Evolutionary conservation across 2,113 vertebrate species (phyloP).

Genomic region (Psilopsiagon aymara): DNA sequence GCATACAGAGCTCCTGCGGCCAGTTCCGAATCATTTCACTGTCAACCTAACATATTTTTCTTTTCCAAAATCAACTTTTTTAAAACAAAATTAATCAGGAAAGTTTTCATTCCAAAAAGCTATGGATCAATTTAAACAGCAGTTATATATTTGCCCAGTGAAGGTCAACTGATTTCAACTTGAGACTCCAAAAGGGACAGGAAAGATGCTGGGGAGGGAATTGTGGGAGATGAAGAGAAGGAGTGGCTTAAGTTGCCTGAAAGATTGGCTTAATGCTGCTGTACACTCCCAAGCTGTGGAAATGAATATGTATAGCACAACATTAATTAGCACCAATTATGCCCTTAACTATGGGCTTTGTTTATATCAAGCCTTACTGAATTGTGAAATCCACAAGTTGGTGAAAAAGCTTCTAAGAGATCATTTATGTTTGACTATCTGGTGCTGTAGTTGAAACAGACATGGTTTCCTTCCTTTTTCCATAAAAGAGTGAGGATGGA

Average conservation of each 20-base stretch:
- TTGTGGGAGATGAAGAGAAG: not conserved
- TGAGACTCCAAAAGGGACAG: not conserved
- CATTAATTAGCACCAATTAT: slow-evolving; percentile 28
- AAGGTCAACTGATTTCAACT: not conserved
- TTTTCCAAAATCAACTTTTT: not conserved
- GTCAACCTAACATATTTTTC: not conserved
- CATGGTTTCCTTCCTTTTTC: not conserved
- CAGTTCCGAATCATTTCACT: not conserved
- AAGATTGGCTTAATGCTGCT: not conserved
- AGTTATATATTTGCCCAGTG: not conserved
- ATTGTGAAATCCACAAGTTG: not conserved
- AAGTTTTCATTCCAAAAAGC: not conserved
- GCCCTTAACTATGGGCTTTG: not conserved
- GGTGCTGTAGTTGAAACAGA: not conserved
- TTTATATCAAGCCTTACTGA: not conserved
- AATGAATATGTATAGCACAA: slow-evolving; percentile 8
- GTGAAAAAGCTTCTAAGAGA: not conserved
- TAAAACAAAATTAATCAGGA: not conserved
- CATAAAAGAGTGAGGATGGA: not conserved
- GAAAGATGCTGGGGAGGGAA: not conserved
- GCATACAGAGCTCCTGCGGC: accelerated
- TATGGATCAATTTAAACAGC: not conserved
- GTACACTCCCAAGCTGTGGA: slow-evolving; percentile 31
- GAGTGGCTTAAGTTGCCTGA: not conserved
- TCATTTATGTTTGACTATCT: not conserved